Base-by-base conservation (phyloP, 2,797 vertebrate species). In the Amphiprion clarkii region DNA sequence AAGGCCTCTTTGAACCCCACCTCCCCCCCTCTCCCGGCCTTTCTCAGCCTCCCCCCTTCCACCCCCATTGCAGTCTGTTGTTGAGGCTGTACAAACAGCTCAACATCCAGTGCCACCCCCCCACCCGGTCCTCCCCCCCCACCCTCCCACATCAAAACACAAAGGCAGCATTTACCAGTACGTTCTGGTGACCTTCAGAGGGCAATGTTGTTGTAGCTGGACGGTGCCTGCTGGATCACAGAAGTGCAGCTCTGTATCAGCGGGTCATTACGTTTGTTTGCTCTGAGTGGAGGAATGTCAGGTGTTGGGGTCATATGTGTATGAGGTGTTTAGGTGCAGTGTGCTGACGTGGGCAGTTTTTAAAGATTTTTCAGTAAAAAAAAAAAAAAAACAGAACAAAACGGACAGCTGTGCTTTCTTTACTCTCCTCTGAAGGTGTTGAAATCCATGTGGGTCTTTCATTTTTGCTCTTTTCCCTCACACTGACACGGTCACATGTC, bases 151-250 rank as follows among this genome's bases (percentile, higher is more conserved):
- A 27, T 68, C 8, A 17, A 44, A 69, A 76, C 76, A 94, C 94
- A 95, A 95, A 95, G 92, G 89, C 88, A 70, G 90, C 94, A 89
- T 95, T 95, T 95, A 94, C 91, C 83, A 91, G 93, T 88, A 87
- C 76, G 72, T 94, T 95, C 94, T 93, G 84, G 85, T 95, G 94
- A 95, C 93, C 94, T 95, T 95, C 92, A 89, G 91, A 92, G 93
- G 93, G 88, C 91, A 92, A 92, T 92, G 91, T 91, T 94, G 89
- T 92, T 93, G 87, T 92, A 90, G 88, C 91, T 85, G 88, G 75
- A 78, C 76, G 65, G 78, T 75, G 82, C 71, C 73, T 33, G 51
- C 53, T 51, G 65, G 76, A 85, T 81, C 82, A 71, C 76, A 83
- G 76, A 74, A 56, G 40, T 72, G 5, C 82, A 36, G 71, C 80